Conservation (phyloP, 1,140 invertebrate genomes). For the Drosophila guanche region DNA sequence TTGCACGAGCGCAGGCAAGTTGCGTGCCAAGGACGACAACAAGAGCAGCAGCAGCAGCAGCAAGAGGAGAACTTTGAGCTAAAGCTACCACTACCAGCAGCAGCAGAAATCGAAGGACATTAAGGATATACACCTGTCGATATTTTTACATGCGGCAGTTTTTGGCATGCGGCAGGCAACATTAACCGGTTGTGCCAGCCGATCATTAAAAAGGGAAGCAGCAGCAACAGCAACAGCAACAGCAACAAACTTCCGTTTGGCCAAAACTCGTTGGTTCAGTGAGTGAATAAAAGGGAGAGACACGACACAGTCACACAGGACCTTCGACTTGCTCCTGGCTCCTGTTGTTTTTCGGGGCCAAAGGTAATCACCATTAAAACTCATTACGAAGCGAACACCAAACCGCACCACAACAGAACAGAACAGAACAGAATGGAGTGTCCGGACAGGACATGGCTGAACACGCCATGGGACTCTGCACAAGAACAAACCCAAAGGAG, state of each 20-base stretch:
- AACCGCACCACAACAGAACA: slow-evolving; percentile 30
- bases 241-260: slow-evolving; percentile 35
- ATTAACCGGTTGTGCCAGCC: slow-evolving; percentile 46
- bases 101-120: slow-evolving; percentile 66
- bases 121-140: slow-evolving; percentile 80
- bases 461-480: slow-evolving; percentile 36
- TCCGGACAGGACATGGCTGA: slow-evolving; percentile 25
- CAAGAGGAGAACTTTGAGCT: slow-evolving; percentile 22
- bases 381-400: slow-evolving; percentile 66
- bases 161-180: slow-evolving; percentile 67
- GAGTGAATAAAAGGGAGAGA: background rate
- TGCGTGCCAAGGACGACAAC: slow-evolving; percentile 71
- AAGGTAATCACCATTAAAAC: slow-evolving; percentile 78
- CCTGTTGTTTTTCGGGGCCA: slow-evolving; percentile 38
- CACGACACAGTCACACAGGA: slow-evolving; percentile 34
- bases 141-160: slow-evolving; percentile 80
- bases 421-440: slow-evolving; percentile 9
- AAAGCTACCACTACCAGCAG: slow-evolving; percentile 19
- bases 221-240: slow-evolving; percentile 23
- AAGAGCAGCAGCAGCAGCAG: slow-evolving; percentile 28
- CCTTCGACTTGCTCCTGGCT: slow-evolving; percentile 22
- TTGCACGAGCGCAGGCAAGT: slow-evolving; percentile 60
- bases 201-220: slow-evolving; percentile 37
- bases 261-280: slow-evolving; percentile 36
- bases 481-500: slow-evolving; percentile 6